These are phyloP conservation scores for Ariolimax columbianus DNA, from an alignment of 2,888 invertebrate genomes.

Conservation along the genomic window DNA sequence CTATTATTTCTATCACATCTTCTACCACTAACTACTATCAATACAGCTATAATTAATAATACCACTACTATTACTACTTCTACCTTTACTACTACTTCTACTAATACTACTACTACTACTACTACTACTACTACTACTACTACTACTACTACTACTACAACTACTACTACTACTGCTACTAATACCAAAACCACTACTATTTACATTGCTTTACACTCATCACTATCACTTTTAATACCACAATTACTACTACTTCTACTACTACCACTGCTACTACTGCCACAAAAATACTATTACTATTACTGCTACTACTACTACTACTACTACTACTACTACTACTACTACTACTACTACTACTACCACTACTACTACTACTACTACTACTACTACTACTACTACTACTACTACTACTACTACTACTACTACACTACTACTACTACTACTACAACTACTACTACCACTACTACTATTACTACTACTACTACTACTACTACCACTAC, in stretches of 20 bases:
- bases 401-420: slow-evolving; percentile 26
- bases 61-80: no score
- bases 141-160: no score
- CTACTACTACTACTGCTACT: no score
- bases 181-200: no score
- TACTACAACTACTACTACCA: slow-evolving; percentile 36
- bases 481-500: slow-evolving; percentile 51
- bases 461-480: slow-evolving; percentile 51
- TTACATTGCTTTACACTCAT: no score
- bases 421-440: not conserved
- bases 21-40: no score
- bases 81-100: no score
- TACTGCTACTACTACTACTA: not conserved
- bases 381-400: slow-evolving; percentile 1
- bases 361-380: slow-evolving; percentile 34
- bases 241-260: not conserved
- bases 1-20: no score
- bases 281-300: not conserved
- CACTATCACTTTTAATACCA: not conserved
- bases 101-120: no score
- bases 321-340: not conserved
- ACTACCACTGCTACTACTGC: no score
- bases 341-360: slow-evolving; percentile 16
- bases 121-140: no score
- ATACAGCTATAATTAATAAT: no score